Percentiles rank a stretch among this genome's conserved stretches.
Evolutionary conservation across 1,140 invertebrate genomes (phyloP).

Genomic region (Phenacoccus solenopsis): DNA sequence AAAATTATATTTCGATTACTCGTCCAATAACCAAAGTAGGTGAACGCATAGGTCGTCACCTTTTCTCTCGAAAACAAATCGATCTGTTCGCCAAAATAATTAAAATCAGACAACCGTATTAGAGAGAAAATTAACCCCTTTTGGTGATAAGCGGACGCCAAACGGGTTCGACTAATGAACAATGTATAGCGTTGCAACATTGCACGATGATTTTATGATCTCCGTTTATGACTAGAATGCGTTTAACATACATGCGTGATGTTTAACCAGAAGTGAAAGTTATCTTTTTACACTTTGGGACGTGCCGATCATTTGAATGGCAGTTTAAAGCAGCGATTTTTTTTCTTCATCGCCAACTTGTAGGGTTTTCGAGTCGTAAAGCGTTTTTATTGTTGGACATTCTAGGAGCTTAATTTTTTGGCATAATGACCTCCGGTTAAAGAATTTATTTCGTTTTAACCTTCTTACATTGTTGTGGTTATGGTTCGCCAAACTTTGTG

Average conservation of each 20-base stretch:
- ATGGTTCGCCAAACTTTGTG: too few species aligned
- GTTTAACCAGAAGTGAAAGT: conserved; percentile 1
- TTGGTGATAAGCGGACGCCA: too few species aligned
- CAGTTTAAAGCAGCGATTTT: neutral
- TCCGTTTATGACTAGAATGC: neutral
- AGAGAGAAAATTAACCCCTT: too few species aligned
- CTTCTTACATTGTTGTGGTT: too few species aligned
- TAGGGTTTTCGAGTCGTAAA: too few species aligned
- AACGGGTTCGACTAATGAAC: neutral
- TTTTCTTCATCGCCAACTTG: neutral
- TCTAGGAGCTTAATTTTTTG: too few species aligned
- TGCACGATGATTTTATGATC: neutral
- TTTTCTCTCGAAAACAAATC: neutral
- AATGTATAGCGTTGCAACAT: neutral
- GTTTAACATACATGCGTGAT: neutral
- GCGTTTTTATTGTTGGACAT: too few species aligned
- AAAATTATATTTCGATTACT: neutral
- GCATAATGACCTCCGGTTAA: too few species aligned
- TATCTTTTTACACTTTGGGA: neutral
- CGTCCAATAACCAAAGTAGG: neutral
- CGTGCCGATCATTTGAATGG: neutral
- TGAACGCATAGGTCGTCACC: neutral
- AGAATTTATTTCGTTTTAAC: too few species aligned
- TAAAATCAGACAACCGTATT: too few species aligned
- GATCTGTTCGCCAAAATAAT: neutral